Evolutionary conservation across 2,113 vertebrate genomes (phyloP).

Genomic region (Xiphorhynchus elegans): DNA sequence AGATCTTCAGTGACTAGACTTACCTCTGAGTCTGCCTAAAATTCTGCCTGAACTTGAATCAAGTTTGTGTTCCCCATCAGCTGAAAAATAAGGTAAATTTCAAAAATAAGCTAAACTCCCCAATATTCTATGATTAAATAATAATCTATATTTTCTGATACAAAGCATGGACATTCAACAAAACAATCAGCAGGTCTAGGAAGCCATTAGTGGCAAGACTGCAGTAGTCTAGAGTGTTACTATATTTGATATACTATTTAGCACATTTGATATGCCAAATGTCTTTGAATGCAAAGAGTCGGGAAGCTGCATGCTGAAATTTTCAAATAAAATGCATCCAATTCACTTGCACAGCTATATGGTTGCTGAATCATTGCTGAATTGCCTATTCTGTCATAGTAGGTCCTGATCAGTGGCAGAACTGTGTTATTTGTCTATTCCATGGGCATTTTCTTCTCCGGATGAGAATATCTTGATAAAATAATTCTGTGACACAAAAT

Average conservation of each 20-base stretch:
- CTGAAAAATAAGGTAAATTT: conserved; percentile 73
- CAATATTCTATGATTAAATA: not conserved
- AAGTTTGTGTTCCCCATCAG: conserved; percentile 85
- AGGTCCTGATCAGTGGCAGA: not conserved
- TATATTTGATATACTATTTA: not conserved
- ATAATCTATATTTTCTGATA: not conserved
- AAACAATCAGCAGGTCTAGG: not conserved
- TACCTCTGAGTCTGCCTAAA: conserved; percentile 91
- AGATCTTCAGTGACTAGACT: conserved; percentile 21
- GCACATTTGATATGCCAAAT: not conserved
- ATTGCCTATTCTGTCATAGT: not conserved
- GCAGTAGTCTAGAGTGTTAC: not conserved
- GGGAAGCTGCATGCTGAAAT: not conserved
- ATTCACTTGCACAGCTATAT: not conserved
- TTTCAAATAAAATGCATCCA: not conserved
- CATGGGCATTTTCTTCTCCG: not conserved
- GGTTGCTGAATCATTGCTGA: not conserved
- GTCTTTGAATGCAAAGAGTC: not conserved
- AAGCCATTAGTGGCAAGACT: not conserved
- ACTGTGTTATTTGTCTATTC: not conserved
- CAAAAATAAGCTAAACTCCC: not conserved
- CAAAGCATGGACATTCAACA: not conserved
- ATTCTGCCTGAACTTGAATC: conserved; percentile 88
- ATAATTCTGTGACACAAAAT: not conserved
- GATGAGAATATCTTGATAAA: not conserved